phyloP scores from a whole-genome alignment of 2,113 vertebrate genomes.

The Podarcis raffonei region DNA sequence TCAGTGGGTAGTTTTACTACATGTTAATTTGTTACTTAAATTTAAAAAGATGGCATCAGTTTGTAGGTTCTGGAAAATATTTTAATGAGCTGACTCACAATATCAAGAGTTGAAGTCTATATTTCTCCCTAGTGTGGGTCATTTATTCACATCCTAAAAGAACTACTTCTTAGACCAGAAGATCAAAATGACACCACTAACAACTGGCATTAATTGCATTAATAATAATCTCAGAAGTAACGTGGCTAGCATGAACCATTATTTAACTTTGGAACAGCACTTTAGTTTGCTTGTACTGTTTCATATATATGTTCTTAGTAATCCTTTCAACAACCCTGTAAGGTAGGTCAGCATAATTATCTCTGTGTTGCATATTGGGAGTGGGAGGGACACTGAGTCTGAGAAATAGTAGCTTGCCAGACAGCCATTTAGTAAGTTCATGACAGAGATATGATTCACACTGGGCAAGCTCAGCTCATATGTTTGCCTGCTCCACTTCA shows the following conservation, averaged over 20 bases:
- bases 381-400: neutral
- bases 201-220: neutral
- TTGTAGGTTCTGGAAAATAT: neutral
- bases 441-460: neutral
- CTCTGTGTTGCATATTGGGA: neutral
- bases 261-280: neutral
- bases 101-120: slow-evolving; percentile 5
- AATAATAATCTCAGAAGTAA: neutral
- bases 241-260: neutral
- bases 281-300: neutral
- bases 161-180: neutral
- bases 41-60: slow-evolving; percentile 5
- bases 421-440: neutral
- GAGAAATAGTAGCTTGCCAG: neutral
- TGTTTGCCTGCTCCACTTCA: neutral
- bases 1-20: neutral
- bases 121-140: slow-evolving; percentile 2
- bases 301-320: neutral
- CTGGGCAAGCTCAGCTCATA: neutral
- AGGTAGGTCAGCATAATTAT: too few relatives aligned
- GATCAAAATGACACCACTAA: slow-evolving; percentile 3
- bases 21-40: neutral
- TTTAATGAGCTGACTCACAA: neutral
- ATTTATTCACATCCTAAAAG: slow-evolving; percentile 13
- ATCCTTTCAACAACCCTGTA: neutral